Evolutionary conservation across 92 coral and sea anemone species (phyloP).

Genomic region (Blastomussa wellsi): DNA sequence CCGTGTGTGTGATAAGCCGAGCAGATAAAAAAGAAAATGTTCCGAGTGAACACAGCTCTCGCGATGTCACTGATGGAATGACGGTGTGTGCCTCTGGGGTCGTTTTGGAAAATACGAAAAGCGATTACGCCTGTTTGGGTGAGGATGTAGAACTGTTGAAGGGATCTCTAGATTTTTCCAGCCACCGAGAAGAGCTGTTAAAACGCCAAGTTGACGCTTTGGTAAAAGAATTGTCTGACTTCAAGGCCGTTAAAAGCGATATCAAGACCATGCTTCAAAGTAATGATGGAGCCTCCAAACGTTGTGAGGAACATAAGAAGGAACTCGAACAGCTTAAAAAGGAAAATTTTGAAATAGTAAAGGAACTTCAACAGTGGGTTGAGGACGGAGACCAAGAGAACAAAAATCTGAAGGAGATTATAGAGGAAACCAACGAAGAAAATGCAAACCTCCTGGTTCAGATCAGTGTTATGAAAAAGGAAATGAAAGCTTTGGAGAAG

Average conservation of each 20-base stretch:
- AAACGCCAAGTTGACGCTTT: background rate
- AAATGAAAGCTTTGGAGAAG: background rate
- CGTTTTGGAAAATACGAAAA: too few relatives aligned
- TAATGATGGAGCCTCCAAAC: background rate
- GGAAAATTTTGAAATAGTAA: background rate
- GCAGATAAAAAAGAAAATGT: background rate
- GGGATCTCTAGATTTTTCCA: background rate
- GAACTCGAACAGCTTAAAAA: background rate
- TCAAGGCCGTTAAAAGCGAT: background rate
- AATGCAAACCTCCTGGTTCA: constrained; percentile 1
- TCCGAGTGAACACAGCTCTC: background rate
- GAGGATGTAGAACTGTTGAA: background rate
- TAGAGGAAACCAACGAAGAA: background rate
- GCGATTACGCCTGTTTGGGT: background rate
- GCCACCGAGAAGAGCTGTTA: background rate
- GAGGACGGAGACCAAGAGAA: background rate
- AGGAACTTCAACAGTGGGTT: constrained; percentile 4
- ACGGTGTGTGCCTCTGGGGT: background rate
- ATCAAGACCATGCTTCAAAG: background rate
- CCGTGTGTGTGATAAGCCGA: background rate
- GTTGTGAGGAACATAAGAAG: background rate
- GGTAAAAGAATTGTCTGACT: background rate
- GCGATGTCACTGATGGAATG: background rate
- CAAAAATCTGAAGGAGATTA: background rate
- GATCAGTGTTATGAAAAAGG: background rate